phyloP scores from a whole-genome alignment of 2,113 vertebrate genomes.

The Semicossyphus pulcher region DNA sequence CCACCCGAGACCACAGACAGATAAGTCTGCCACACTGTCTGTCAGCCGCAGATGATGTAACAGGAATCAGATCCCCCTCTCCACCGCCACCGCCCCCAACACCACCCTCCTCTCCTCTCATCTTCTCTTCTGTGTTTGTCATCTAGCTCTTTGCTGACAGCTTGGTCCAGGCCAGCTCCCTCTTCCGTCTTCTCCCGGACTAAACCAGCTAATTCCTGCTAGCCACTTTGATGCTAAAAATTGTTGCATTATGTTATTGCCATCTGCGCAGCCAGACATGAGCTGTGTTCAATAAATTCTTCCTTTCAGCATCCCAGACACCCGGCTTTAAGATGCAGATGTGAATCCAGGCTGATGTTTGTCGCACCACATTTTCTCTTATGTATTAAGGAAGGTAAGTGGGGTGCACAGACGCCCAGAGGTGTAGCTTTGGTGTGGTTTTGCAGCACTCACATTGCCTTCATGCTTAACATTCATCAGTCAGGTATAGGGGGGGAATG shows the following conservation, averaged over 20 bases:
- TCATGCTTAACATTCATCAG: constrained; percentile 58
- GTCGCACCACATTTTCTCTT: constrained; percentile 47
- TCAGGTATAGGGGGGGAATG: constrained; percentile 64
- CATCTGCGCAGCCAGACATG: constrained; percentile 82
- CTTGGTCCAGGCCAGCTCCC: constrained; percentile 45
- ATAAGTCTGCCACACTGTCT: constrained; percentile 76
- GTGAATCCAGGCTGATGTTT: constrained; percentile 58
- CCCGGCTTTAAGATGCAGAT: constrained; percentile 61
- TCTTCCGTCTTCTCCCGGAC: constrained; percentile 62
- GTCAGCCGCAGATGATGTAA: constrained; percentile 74
- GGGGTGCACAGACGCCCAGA: constrained; percentile 12
- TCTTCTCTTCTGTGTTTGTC: constrained; percentile 57
- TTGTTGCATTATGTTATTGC: constrained; percentile 76
- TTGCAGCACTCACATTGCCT: constrained; percentile 40
- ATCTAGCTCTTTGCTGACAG: constrained; percentile 58
- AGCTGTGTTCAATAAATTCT: constrained; percentile 80
- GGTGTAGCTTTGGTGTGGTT: constrained; percentile 24
- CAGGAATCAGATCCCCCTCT: constrained; percentile 62
- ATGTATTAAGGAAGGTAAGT: constrained; percentile 4
- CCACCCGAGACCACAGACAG: constrained; percentile 80
- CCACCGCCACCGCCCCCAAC: constrained; percentile 16
- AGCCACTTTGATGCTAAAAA: constrained; percentile 74
- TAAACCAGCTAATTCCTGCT: constrained; percentile 73
- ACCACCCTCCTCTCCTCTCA: constrained; percentile 16
- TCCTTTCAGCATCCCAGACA: constrained; percentile 63